These are phyloP conservation scores for Seriola quinqueradiata DNA, from an alignment of 2,113 vertebrate species.

Conservation along the genomic window DNA sequence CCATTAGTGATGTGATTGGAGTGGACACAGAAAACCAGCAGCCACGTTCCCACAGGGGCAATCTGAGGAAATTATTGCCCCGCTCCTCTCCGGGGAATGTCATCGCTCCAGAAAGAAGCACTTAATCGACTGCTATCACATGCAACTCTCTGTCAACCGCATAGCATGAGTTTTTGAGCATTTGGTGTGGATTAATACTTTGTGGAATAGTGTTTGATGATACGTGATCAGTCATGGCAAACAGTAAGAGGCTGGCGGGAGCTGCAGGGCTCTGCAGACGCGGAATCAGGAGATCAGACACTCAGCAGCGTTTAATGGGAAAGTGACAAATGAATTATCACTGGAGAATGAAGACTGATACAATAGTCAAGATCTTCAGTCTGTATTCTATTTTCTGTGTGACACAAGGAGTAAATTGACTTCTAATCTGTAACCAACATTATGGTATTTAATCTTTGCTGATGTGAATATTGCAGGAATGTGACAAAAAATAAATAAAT, in stretches of 20 bases:
- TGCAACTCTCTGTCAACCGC: slow-evolving; percentile 47
- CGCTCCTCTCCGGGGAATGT: slow-evolving; percentile 65
- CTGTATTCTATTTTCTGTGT: slow-evolving; percentile 1
- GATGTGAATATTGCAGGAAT: background rate
- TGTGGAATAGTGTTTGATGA: slow-evolving; percentile 50
- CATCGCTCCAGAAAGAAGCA: slow-evolving; percentile 67
- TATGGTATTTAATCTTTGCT: background rate
- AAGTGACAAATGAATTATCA: slow-evolving; percentile 51
- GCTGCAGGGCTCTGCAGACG: slow-evolving; percentile 26
- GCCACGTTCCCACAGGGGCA: slow-evolving; percentile 77
- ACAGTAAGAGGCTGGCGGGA: slow-evolving; percentile 25
- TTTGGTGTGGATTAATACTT: slow-evolving; percentile 66
- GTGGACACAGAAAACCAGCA: slow-evolving; percentile 82
- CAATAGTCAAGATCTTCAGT: slow-evolving; percentile 26
- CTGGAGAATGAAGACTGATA: slow-evolving; percentile 49
- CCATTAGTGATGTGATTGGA: slow-evolving; percentile 95
- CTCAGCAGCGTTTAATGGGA: slow-evolving; percentile 18
- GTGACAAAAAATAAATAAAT: background rate
- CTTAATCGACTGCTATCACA: slow-evolving; percentile 75
- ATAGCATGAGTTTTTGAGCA: slow-evolving; percentile 41
- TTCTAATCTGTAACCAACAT: background rate
- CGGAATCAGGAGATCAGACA: slow-evolving; percentile 47
- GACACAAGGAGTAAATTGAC: background rate
- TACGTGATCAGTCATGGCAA: slow-evolving; percentile 52
- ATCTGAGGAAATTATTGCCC: slow-evolving; percentile 80